Evolutionary conservation across 1,140 invertebrate species (phyloP).

Genomic region (Ganaspis sp.): DNA sequence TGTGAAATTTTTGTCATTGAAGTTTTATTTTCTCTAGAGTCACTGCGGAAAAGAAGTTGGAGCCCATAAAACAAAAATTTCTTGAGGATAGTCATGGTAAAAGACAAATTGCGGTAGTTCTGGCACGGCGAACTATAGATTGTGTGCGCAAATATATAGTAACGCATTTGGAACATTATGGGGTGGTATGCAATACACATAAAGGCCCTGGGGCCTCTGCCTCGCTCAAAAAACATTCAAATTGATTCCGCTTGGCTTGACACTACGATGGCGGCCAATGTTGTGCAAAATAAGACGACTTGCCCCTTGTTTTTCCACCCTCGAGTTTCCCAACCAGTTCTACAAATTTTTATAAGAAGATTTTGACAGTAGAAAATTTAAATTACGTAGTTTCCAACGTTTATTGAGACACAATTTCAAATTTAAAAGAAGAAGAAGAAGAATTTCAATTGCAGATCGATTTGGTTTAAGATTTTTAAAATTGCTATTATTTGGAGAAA

Average conservation of each 20-base stretch:
- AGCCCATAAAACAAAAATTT: constrained; percentile 58
- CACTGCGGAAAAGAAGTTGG: background rate
- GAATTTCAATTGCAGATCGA: too few relatives aligned
- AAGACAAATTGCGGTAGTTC: constrained; percentile 66
- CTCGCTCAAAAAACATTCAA: constrained; percentile 74
- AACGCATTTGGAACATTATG: background rate
- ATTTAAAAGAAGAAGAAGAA: too few relatives aligned
- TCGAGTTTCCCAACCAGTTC: constrained; percentile 31
- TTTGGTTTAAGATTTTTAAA: too few relatives aligned
- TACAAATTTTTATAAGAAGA: too few relatives aligned
- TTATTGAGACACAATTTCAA: too few relatives aligned
- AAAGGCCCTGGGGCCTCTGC: constrained; percentile 60
- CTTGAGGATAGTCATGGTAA: constrained; percentile 57
- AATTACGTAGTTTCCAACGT: too few relatives aligned
- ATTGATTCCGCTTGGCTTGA: constrained; percentile 69
- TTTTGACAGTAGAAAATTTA: too few relatives aligned
- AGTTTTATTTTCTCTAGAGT: background rate
- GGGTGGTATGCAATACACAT: constrained; percentile 49
- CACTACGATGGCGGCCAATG: constrained; percentile 73
- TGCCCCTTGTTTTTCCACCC: constrained; percentile 10
- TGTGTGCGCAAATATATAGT: background rate
- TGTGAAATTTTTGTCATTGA: too few relatives aligned
- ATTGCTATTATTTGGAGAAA: too few relatives aligned
- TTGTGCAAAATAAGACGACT: constrained; percentile 68
- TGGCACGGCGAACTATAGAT: constrained; percentile 62